These are phyloP conservation scores for Heterotilapia buettikoferi DNA, from an alignment of 2,113 vertebrate genomes.

Conservation along the genomic window DNA sequence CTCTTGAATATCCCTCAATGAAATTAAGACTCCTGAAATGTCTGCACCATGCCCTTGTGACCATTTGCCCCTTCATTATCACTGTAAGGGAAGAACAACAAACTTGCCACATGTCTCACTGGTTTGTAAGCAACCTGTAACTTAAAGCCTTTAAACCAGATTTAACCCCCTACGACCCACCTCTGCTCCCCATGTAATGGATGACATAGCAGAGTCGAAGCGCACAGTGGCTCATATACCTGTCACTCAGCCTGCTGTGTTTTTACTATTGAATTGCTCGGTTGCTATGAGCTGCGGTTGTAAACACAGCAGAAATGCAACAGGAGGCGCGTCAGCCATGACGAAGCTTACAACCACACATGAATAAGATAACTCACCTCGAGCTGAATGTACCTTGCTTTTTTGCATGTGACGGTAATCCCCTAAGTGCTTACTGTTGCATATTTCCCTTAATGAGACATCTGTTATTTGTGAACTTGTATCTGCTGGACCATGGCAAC, in stretches of 20 bases:
- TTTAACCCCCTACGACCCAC: slow-evolving; percentile 39
- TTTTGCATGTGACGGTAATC: not conserved
- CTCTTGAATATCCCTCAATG: not conserved
- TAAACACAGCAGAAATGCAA: slow-evolving; percentile 48
- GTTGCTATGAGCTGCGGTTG: slow-evolving; percentile 59
- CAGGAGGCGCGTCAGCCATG: slow-evolving; percentile 20
- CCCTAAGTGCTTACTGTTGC: not conserved
- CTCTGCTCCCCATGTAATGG: slow-evolving; percentile 31
- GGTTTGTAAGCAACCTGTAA: slow-evolving; percentile 64
- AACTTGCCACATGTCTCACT: slow-evolving; percentile 44
- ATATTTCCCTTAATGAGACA: not conserved
- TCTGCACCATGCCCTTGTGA: not conserved
- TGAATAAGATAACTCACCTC: not conserved
- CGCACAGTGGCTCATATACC: slow-evolving; percentile 30
- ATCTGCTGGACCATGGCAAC: not conserved
- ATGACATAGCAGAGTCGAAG: slow-evolving; percentile 5
- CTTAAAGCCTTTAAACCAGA: slow-evolving; percentile 58
- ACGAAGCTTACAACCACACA: not conserved
- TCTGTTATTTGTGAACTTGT: not conserved
- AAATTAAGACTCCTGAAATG: not conserved
- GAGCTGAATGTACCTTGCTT: not conserved
- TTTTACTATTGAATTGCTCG: slow-evolving; percentile 49
- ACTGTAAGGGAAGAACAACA: slow-evolving; percentile 1
- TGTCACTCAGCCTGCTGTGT: slow-evolving; percentile 31
- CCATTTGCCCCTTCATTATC: slow-evolving; percentile 7